These are phyloP conservation scores for Ctenosaura bakeri DNA, from an alignment of 2,797 vertebrate genomes.

Conservation along the genomic window DNA sequence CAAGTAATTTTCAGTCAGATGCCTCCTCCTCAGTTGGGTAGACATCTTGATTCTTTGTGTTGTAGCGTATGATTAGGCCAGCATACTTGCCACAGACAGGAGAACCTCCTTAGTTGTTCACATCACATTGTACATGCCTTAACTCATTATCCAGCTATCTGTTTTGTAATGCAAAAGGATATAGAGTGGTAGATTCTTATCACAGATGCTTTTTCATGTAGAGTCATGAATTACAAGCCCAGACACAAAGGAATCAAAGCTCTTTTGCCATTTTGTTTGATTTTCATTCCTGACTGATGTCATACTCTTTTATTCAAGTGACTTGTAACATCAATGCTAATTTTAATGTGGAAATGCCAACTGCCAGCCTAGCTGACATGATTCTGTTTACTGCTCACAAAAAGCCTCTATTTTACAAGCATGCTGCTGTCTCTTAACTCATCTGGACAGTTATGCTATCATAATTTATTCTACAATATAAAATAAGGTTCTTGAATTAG, in stretches of 20 bases:
- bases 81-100: not conserved
- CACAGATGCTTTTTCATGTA: not conserved
- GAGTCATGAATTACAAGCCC: not conserved
- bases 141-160: slow-evolving; percentile 6
- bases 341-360: not conserved
- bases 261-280: not conserved
- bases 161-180: not conserved
- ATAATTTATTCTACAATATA: not conserved
- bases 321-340: not conserved
- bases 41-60: slow-evolving; percentile 16
- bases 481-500: not conserved
- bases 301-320: not conserved
- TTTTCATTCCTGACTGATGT: not conserved
- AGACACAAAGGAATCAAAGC: not conserved
- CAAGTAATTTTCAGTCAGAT: not conserved
- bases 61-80: not conserved
- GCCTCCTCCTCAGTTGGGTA: not conserved
- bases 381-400: not conserved
- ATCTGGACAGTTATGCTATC: not conserved
- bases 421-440: not conserved
- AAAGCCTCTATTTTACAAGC: not conserved
- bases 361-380: not conserved
- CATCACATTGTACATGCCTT: not conserved
- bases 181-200: not conserved
- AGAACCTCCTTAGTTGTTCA: not conserved